Evolutionary conservation across 1,140 invertebrate species (phyloP).

Genomic region (Psilanteris sp.): DNA sequence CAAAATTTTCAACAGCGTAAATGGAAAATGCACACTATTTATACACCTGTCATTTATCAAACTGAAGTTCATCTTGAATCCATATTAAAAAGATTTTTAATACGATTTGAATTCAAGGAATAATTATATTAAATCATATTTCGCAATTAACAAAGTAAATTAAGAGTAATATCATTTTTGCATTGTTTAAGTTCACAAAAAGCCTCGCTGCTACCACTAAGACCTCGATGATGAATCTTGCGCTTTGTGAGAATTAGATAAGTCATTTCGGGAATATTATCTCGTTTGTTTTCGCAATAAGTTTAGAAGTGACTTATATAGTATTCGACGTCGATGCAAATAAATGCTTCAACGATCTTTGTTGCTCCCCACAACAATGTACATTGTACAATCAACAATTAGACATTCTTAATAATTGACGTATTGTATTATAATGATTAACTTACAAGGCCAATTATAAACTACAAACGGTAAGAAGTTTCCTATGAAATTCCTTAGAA

Average conservation of each 20-base stretch:
- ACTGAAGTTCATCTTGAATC: no score
- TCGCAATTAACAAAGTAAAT: constrained; percentile 11
- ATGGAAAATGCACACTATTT: no score
- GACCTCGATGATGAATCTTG: constrained; percentile 72
- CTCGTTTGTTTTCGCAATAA: constrained; percentile 27
- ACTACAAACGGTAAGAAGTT: constrained; percentile 59
- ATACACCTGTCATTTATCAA: no score
- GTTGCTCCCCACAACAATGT: constrained; percentile 33
- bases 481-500: constrained; percentile 50
- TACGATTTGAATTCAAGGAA: no score
- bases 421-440: constrained; percentile 55
- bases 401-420: constrained; percentile 63
- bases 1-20: no score
- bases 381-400: constrained; percentile 50
- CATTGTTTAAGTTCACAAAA: constrained; percentile 52
- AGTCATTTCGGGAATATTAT: constrained; percentile 63
- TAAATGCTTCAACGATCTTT: constrained; percentile 43
- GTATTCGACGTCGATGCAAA: constrained; percentile 52
- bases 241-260: constrained; percentile 71
- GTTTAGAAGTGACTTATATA: constrained; percentile 45
- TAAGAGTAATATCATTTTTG: constrained; percentile 21
- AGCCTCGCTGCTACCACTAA: constrained; percentile 62
- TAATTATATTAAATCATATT: no score
- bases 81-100: no score
- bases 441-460: constrained; percentile 61